Evolutionary conservation across 2,888 invertebrate genomes (phyloP), one percentile per base, ranked within the genome.

Genomic region (Xanthia icteritia): DNA sequence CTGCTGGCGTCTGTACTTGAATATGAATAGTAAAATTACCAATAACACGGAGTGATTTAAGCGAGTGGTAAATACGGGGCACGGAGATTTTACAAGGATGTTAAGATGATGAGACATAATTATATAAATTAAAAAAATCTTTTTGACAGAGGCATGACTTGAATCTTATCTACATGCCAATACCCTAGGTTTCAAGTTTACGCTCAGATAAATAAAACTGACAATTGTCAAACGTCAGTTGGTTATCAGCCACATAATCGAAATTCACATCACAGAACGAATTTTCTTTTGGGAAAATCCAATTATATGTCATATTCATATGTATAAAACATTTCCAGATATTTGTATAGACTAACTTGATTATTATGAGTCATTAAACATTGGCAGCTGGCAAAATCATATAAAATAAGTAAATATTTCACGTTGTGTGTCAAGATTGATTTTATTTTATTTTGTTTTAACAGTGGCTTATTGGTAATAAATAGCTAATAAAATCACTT

Each of bases 391-490:
- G 86, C 89, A 89, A 89, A 89, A 89, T 83, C 85, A 81, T 83
- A 86, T 61, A 85, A 85, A 88, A 89, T 91, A 95, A 94, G 95
- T 96, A 96, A 95, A 94, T 96, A 95, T 94, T 91, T 92, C 91
- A 93, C 92, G 90, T 92, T 95, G 93, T 93, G 94, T 94, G 93
- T 93, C 91, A 90, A 92, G 93, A 95, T 96, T 95, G 94, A 95
- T 95, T 92, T 96, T 94, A 92, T 94, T 95, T 95, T 95, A 94
- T 95, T 96, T 95, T 94, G 90, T 94, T 93, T 89, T 87, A 93
- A 93, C 93, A 94, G 95, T 95, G 95, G 96, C 96, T 96, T 96
- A 93, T 95, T 96, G 94, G 92, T 94, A 94, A 93, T 81, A 94
- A 93, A 94, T 95, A 93, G 95, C 95, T 95, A 92, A 91, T 91